Base-by-base conservation (phyloP, 2,797 vertebrate species). In the Momotus momota region DNA sequence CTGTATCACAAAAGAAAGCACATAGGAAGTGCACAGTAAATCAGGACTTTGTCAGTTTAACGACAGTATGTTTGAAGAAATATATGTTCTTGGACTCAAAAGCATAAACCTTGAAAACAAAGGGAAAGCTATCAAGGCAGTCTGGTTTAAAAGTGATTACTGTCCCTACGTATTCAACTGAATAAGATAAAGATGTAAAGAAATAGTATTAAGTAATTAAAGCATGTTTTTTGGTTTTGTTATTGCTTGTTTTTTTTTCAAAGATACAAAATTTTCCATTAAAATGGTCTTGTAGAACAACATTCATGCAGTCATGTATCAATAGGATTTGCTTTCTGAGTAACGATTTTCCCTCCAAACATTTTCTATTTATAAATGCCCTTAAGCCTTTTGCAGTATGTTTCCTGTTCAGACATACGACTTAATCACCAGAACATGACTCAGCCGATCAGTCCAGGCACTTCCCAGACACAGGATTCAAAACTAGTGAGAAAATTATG, bases 341-440 rank as follows among this genome's bases (percentile, higher is more conserved):
- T n/a, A 81, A 92, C 9, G 38, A 55, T 70, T 79, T 86, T 95
- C 95, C 70, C 96, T 93, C 85, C 97, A 94, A 97, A 96, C 69
- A 60, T 73, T 83, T 90, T 90, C 96, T 98, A 97, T 98, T 98
- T 98, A 97, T 98, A 98, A 85, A 79, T n/a, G 64, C 75, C 57
- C 85, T 75, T 92, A 97, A 98, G 91, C 60, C 93, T 93, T 97
- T 97, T 97, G 83, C 96, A 97, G 93, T 93, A 91, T 96, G 95
- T 97, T 98, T 98, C 97, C 98, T 98, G 97, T 96, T 97, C 97
- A 97, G 97, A 96, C 96, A 90, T 80, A 97, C 77, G 64, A 91
- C 64, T 97, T 97, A 97, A 95, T 98, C 97, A 97, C 92, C 96
- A 97, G 70, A 97, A 97, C 97, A 93, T 93, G 90, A 97, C 94